Base-by-base conservation (phyloP, 2,888 invertebrate genomes). In the Pseudococcus viburni region DNA sequence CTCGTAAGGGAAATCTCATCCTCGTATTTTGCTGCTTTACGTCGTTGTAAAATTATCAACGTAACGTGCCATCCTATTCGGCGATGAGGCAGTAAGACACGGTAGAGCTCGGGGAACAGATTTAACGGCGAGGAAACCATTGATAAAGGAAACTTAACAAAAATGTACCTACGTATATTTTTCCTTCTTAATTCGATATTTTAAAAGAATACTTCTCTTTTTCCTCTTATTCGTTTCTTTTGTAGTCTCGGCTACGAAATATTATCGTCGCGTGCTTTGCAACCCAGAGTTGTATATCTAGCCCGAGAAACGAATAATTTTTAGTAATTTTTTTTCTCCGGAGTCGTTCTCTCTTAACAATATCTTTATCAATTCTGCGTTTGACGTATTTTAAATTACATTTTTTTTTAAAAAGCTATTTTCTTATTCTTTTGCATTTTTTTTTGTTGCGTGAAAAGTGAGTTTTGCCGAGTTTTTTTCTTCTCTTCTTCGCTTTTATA, bases 281-380 rank as follows among this genome's bases (percentile, higher is more conserved):
- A 3, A 64, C 64, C 64, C 12, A 0, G 17, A 11, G 17, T 64
- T 11, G 59, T 22, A 64, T 64, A 64, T 64, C 64, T 64, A 64
- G 64, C 19, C 22, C 15, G 12, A 51, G 64, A 64, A 64, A 64
- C 64, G 64, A 64, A 64, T 64, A 64, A 64, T 64, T 64, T 59
- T 64, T 19, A 64, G 64, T 64, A 64, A 64, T 64, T 64, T 64
- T 64, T 64, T 64, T 64, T 59, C 64, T 64, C 5, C 12, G 4
- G 19, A 64, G 64, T 64, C 64, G 64, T 64, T 64, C 64, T 19
- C 22, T 64, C 22, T 64, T 64, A 64, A 64, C 22, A 64, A 64
- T 64, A 64, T 64, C 64, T 64, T 64, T 64, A 64, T 64, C 64
- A 64, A 64, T 64, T 64, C 64, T 64, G 64, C 64, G 64, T 64